phyloP scores from a whole-genome alignment of 2,888 invertebrate genomes.

The Drosophila emarginata region DNA sequence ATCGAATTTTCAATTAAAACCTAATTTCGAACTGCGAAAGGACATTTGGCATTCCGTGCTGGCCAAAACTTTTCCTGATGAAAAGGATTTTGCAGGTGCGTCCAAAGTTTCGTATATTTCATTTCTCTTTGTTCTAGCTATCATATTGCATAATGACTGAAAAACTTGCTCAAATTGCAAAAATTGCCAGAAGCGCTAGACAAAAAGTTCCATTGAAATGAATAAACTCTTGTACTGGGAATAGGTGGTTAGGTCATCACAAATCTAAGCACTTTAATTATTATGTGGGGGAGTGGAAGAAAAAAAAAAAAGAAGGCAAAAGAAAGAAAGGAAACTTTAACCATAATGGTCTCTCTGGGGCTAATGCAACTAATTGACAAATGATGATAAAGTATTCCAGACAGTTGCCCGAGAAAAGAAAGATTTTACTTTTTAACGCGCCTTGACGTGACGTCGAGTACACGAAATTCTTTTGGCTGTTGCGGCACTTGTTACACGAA shows the following conservation, averaged over 20 bases:
- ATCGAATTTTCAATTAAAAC: constrained; percentile 70
- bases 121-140: constrained; percentile 44
- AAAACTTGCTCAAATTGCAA: constrained; percentile 50
- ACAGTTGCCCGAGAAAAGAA: constrained; percentile 26
- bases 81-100: constrained; percentile 40
- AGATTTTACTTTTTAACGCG: constrained; percentile 38
- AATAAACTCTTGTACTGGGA: constrained; percentile 26
- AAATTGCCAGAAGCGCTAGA: constrained; percentile 52
- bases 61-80: constrained; percentile 38
- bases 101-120: constrained; percentile 21
- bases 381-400: constrained; percentile 73
- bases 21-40: constrained; percentile 53
- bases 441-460: constrained; percentile 31
- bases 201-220: constrained; percentile 54
- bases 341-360: constrained; percentile 8
- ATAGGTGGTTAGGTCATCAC: constrained; percentile 24
- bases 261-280: constrained; percentile 69
- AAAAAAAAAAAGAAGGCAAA: constrained; percentile 48
- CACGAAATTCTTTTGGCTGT: constrained; percentile 24
- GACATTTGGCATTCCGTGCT: constrained; percentile 35
- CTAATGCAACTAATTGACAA: constrained; percentile 71
- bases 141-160: constrained; percentile 53
- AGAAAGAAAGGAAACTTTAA: background rate
- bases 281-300: constrained; percentile 59
- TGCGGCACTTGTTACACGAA: constrained; percentile 41